These are phyloP conservation scores for Vanessa cardui DNA, from an alignment of 2,888 invertebrate genomes.

Conservation along the genomic window DNA sequence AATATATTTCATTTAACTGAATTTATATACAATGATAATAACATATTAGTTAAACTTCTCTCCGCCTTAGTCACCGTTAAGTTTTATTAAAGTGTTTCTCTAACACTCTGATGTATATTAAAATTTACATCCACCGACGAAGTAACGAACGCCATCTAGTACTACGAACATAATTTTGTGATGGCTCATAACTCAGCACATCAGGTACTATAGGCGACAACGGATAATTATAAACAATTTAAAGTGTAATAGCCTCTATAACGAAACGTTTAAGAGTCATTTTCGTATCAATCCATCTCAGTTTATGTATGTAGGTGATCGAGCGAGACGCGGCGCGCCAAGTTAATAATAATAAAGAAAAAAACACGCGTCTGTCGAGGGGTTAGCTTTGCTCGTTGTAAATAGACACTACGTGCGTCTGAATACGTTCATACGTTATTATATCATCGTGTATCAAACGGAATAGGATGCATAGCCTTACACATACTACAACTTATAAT, in stretches of 20 bases:
- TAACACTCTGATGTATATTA: neutral
- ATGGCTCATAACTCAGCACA: conserved; percentile 26
- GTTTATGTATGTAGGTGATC: conserved; percentile 46
- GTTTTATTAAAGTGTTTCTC: neutral
- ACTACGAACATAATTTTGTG: conserved; percentile 7
- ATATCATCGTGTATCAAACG: neutral
- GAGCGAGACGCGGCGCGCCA: conserved; percentile 62
- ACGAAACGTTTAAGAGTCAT: conserved; percentile 1
- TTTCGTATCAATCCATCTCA: conserved; percentile 23
- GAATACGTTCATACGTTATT: conserved; percentile 28
- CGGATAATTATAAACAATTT: conserved; percentile 9
- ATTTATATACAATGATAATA: too few species aligned
- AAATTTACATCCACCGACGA: neutral
- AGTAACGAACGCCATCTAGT: conserved; percentile 9
- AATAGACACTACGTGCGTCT: conserved; percentile 62
- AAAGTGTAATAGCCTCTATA: conserved; percentile 17
- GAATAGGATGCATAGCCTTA: neutral
- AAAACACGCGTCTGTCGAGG: conserved; percentile 71
- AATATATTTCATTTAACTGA: too few species aligned
- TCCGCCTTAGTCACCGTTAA: neutral
- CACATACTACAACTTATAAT: neutral
- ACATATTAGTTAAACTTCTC: neutral
- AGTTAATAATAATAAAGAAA: conserved; percentile 77
- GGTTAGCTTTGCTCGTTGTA: conserved; percentile 73
- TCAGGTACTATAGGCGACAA: conserved; percentile 12